These are phyloP conservation scores for Podiceps cristatus DNA, from an alignment of 2,113 vertebrate genomes.

Conservation along the genomic window DNA sequence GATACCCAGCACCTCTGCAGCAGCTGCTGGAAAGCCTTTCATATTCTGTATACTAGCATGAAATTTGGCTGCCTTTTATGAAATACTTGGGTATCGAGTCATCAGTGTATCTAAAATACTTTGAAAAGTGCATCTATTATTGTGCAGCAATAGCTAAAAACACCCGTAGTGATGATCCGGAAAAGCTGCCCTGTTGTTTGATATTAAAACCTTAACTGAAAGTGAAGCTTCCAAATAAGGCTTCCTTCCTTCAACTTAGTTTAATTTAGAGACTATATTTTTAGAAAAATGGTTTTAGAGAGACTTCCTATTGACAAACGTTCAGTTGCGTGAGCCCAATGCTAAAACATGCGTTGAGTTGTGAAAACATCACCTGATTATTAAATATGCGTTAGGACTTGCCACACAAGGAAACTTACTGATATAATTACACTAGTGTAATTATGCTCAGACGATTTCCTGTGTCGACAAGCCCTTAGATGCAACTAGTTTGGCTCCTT, in stretches of 20 bases:
- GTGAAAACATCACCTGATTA: constrained; percentile 28
- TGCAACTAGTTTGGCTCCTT: constrained; percentile 25
- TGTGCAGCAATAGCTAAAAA: not conserved
- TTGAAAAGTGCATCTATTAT: not conserved
- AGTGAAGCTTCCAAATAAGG: not conserved
- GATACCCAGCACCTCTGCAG: not conserved
- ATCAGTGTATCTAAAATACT: not conserved
- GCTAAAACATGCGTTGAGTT: not conserved
- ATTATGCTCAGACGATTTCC: not conserved
- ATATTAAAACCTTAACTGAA: not conserved
- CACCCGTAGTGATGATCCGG: fast-evolving
- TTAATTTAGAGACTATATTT: not conserved
- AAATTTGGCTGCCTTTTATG: not conserved
- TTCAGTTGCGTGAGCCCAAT: not conserved
- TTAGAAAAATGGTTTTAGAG: not conserved
- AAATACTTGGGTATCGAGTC: not conserved
- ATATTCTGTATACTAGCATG: not conserved
- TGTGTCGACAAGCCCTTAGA: constrained; percentile 40
- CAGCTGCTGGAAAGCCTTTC: not conserved
- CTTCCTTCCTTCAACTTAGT: not conserved
- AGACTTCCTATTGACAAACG: fast-evolving
- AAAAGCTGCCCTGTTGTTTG: not conserved
- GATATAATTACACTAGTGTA: constrained; percentile 32
- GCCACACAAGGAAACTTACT: not conserved
- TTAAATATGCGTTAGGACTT: constrained; percentile 30